Base-by-base conservation (phyloP, 2,888 invertebrate species). In the Hirtodrosophila alboralis region DNA sequence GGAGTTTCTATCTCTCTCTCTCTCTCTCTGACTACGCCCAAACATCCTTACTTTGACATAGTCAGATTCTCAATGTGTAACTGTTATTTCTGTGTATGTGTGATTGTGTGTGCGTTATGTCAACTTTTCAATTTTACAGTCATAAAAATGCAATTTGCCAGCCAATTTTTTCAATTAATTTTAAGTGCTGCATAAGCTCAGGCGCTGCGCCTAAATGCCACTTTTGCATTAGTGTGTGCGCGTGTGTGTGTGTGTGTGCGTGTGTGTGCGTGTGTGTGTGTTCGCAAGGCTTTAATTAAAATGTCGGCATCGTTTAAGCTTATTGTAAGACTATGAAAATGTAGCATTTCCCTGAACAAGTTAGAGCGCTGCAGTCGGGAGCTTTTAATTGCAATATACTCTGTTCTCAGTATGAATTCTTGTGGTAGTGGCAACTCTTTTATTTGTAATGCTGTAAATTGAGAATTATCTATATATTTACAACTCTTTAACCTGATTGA, bases 61-160 rank as follows among this genome's bases (percentile, higher is more conserved):
- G 13, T 16, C 45, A 9, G 3, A 14, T 41, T 9, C 34, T 48
- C 65, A 41, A 61, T 51, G 18, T 63, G 31, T 59, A 30, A 53
- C 31, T 44, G 47, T 70, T 54, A 23, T 8, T 23, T 44, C n/a
- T 33, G 33, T 26, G 12, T 33, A 33, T 23, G 10, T 34, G 33
- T 28, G 16, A 33, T n/a, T 23, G 27, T 18, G 48, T 43, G 45
- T 31, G 43, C 43, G 58, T 68, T 53, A 31, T 75, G 83, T 68
- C 79, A 81, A 81, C 79, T 78, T 84, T 84, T 80, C 81, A 78
- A 78, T 78, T 84, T 84, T 57, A 71, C 62, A 71, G 61, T 81
- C 78, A 78, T 78, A 81, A 77, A 84, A 78, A 69, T 78, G 78
- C 78, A 84, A 80, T 84, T 84, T 77, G 53, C 67, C 67, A 61